These are phyloP conservation scores for Garrulus glandarius DNA, from an alignment of 2,797 vertebrate species.

Conservation along the genomic window DNA sequence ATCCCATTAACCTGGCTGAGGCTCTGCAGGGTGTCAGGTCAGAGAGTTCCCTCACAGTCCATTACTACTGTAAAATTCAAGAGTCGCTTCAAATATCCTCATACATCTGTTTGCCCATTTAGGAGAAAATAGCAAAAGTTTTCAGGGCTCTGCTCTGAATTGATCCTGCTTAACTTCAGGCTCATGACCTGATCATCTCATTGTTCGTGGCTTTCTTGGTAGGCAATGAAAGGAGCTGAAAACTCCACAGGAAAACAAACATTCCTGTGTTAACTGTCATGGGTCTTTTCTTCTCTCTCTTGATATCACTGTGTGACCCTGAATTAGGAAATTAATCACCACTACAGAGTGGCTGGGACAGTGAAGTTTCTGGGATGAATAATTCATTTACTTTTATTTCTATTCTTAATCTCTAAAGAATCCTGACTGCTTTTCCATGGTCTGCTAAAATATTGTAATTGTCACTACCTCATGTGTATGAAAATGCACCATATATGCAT, in stretches of 20 bases:
- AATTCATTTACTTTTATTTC: not conserved
- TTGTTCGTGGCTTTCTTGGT: not conserved
- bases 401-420: not conserved
- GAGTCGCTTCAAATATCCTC: not conserved
- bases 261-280: fast-evolving
- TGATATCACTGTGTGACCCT: not conserved
- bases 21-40: not conserved
- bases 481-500: not conserved
- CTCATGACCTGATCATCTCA: fast-evolving
- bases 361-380: not conserved
- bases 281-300: not conserved
- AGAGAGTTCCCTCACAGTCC: not conserved
- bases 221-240: not conserved
- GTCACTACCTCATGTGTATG: not conserved
- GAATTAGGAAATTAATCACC: not conserved
- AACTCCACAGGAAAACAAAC: not conserved
- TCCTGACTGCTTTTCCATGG: not conserved
- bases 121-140: not conserved
- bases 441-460: not conserved
- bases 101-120: not conserved
- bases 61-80: not conserved
- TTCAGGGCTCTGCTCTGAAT: not conserved
- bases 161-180: not conserved
- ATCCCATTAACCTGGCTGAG: not conserved
- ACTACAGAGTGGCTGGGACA: not conserved